Base-by-base conservation (phyloP, 1,140 invertebrate species). In the Apis cerana region DNA sequence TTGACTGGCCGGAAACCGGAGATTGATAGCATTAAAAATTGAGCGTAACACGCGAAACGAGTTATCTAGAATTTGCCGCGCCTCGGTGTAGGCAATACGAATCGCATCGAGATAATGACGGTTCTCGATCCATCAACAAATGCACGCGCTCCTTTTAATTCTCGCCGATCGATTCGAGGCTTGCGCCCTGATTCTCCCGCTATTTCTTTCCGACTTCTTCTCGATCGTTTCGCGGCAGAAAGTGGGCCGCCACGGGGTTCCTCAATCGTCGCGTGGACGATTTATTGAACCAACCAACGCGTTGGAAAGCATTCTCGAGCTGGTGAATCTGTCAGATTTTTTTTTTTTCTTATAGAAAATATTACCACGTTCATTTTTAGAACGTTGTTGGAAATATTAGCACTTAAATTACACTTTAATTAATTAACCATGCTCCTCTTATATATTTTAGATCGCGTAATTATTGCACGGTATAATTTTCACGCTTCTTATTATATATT, bases 21-120 rank as follows among this genome's bases (percentile, higher is more conserved):
- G 62, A 59, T 59, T 80, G 86, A 87, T 87, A 82, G 59, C 78
- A 64, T 59, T 54, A 79, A 62, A 80, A 80, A 58, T 54, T 52
- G 64, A 65, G n/a, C 81, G 74, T 61, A 50, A 72, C 80, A 80
- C 2, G 77, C 52, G 67, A 75, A 54, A n/a, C 52, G 70, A 13
- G 19, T 61, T 50, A 82, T 74, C 48, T 77, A 27, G 15, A 17
- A 50, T 56, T 13, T 58, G 56, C 50, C 11, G 58, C 11, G 33
- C 33, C 33, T 43, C 19, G 21, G 19, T 48, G 27, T 17, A 33
- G 59, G 19, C 43, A 58, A 58, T 10, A 56, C 84, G 85, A 88
- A 59, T 88, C 70, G 75, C 12, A 0, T 15, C 21, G 61, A 15
- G 80, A 80, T 76, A 50, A 43, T 64, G 50, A 72, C 52, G 52